These are phyloP conservation scores for Tragelaphus buxtoni DNA, from an alignment of 2,113 vertebrate species.

Conservation along the genomic window DNA sequence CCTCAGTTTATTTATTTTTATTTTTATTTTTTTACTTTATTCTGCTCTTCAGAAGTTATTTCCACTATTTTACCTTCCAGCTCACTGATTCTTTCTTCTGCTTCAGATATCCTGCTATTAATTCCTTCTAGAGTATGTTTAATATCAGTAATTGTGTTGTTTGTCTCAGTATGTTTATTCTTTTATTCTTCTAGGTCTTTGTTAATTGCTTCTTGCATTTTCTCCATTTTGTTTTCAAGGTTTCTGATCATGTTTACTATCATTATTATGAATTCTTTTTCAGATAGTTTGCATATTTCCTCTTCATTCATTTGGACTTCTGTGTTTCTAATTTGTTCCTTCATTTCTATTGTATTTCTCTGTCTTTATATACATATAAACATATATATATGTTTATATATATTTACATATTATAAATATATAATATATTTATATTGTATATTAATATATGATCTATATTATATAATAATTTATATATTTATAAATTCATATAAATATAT, in stretches of 20 bases:
- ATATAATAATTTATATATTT: too few species aligned
- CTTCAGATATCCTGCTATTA: background rate
- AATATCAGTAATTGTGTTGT: background rate
- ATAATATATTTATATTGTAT: too few species aligned
- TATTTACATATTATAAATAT: too few species aligned
- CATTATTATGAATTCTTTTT: background rate
- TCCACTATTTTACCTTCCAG: background rate
- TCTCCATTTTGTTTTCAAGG: background rate
- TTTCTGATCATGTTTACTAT: background rate
- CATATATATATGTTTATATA: too few species aligned
- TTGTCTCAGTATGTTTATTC: background rate
- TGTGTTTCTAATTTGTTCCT: too few species aligned
- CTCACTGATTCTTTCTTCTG: background rate
- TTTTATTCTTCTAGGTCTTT: background rate
- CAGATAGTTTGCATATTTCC: background rate
- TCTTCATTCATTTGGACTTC: background rate
- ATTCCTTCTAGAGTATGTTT: background rate
- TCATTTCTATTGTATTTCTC: too few species aligned
- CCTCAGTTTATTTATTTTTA: accelerated
- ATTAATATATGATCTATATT: too few species aligned
- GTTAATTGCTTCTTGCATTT: background rate
- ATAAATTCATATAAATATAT: too few species aligned
- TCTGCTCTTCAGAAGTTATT: background rate
- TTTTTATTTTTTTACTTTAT: background rate
- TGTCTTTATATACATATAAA: too few species aligned